phyloP scores from a whole-genome alignment of 2,797 vertebrate genomes.

The Rhinophrynus dorsalis region DNA sequence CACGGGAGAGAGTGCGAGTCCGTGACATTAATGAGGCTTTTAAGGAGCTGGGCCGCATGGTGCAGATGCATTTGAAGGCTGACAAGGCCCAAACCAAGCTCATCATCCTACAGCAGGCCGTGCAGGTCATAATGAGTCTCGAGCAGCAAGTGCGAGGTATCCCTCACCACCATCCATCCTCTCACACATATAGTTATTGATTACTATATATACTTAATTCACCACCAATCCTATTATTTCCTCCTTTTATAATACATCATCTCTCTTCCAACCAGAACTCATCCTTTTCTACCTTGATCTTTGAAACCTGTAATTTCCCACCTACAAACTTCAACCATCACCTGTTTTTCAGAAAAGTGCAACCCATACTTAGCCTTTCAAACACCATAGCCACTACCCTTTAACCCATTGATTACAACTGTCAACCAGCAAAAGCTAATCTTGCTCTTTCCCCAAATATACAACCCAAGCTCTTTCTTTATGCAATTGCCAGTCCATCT shows the following conservation, averaged over 20 bases:
- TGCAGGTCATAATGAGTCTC: conserved; percentile 98
- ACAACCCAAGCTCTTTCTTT: too few relatives aligned
- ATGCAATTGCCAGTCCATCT: too few relatives aligned
- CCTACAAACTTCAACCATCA: not conserved
- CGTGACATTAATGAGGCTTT: conserved; percentile 99
- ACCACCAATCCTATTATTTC: not conserved
- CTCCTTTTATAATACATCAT: too few relatives aligned
- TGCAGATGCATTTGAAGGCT: conserved; percentile 96
- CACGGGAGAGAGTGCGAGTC: conserved; percentile 94
- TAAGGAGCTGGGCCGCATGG: conserved; percentile 98
- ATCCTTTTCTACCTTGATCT: too few relatives aligned
- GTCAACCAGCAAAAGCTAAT: too few relatives aligned
- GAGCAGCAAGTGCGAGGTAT: conserved; percentile 99
- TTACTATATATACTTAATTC: not conserved
- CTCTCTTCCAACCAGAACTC: not conserved
- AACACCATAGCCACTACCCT: not conserved
- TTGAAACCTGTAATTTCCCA: not conserved
- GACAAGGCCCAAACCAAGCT: conserved; percentile 99
- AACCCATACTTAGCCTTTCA: not conserved
- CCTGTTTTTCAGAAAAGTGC: not conserved
- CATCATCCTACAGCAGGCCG: conserved; percentile 97
- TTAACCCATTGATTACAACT: not conserved
- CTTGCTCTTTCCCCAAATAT: too few relatives aligned
- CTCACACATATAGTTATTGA: not conserved
- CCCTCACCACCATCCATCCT: conserved; percentile 57